Percentiles rank a stretch among this genome's conserved stretches.
Evolutionary conservation across 1,140 invertebrate species (phyloP).

Genomic region (Cherax quadricarinatus): DNA sequence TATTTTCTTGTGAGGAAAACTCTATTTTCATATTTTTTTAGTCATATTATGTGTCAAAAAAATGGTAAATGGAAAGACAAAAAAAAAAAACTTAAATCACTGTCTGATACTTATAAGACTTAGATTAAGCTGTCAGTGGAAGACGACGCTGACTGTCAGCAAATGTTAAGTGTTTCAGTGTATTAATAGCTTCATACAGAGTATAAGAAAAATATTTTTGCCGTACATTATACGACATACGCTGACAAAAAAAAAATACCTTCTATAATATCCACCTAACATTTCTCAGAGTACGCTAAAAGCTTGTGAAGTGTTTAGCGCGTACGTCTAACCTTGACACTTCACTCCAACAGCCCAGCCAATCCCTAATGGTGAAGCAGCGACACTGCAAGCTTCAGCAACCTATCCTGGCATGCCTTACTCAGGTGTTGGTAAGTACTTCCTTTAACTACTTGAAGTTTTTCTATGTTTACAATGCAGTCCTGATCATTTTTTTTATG

Average conservation of each 20-base stretch:
- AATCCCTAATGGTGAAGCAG: constrained; percentile 90
- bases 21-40: no score
- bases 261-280: no score
- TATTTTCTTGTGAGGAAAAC: not conserved
- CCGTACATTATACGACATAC: no score
- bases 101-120: not conserved
- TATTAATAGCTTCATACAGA: no score
- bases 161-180: no score
- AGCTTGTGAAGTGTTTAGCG: no score
- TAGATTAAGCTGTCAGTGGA: no score
- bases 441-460: not conserved
- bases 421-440: constrained; percentile 87
- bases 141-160: no score
- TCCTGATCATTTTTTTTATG: constrained; percentile 40
- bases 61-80: not conserved
- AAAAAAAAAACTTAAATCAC: not conserved
- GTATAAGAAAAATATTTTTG: no score
- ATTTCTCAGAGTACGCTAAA: no score
- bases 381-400: constrained; percentile 83
- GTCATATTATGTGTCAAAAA: not conserved
- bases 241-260: no score
- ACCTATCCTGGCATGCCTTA: constrained; percentile 93
- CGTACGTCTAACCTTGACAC: not conserved
- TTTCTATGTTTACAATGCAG: constrained; percentile 30
- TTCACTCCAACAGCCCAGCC: constrained; percentile 86